Conservation (phyloP, 37 sponge, comb jelly and placozoan species). For the Chondrilla cf. caribensis region DNA sequence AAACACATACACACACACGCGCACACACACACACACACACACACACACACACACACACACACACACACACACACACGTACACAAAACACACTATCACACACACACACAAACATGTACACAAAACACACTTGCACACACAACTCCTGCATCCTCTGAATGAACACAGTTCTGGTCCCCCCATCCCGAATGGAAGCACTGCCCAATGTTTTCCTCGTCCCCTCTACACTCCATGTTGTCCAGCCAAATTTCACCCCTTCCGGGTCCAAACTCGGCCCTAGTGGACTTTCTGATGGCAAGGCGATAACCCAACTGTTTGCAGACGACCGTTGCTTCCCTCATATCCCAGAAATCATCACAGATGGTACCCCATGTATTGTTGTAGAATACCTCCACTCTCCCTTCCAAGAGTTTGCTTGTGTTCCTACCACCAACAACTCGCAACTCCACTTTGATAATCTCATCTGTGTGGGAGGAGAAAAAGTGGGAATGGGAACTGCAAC, state of each 20-base stretch:
- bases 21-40: neutral
- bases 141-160: conserved; percentile 1
- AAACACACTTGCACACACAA: conserved; percentile 15
- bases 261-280: conserved; percentile 13
- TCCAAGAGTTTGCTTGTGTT: neutral
- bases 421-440: conserved; percentile 18
- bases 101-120: neutral
- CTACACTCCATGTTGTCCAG: conserved; percentile 40
- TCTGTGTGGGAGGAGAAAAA: too few species aligned
- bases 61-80: neutral
- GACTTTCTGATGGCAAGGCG: neutral
- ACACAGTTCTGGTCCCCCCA: conserved; percentile 6
- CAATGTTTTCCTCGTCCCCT: conserved; percentile 32
- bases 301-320: conserved; percentile 35
- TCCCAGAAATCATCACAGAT: conserved; percentile 37
- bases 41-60: neutral
- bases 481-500: too few species aligned
- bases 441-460: neutral
- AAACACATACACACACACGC: neutral
- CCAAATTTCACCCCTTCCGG: conserved; percentile 16
- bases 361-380: conserved; percentile 33
- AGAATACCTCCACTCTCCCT: conserved; percentile 25
- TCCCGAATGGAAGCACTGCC: conserved; percentile 20
- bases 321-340: conserved; percentile 8
- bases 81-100: conserved; percentile 6